Conservation (phyloP, 1,140 invertebrate genomes). For the Cepaea nemoralis region DNA sequence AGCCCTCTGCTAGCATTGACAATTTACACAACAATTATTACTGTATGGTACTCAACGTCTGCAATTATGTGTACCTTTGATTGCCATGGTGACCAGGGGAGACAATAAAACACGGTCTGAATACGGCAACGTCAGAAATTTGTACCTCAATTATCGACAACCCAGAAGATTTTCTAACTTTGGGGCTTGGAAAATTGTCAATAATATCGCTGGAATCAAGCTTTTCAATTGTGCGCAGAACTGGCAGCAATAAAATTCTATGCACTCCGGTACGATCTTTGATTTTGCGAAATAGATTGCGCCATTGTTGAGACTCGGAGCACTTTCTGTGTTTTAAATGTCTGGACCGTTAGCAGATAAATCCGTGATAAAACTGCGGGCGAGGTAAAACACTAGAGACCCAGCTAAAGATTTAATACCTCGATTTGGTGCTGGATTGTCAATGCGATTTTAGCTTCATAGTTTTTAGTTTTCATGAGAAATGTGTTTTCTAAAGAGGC, state of each 20-base stretch:
- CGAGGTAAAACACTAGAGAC: background rate
- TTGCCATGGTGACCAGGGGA: conserved; percentile 4
- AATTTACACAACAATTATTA: background rate
- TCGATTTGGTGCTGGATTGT: background rate
- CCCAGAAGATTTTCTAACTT: conserved; percentile 4
- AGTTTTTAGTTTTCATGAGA: too few relatives aligned
- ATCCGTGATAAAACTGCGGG: background rate
- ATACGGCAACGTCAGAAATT: conserved; percentile 14
- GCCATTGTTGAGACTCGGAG: background rate
- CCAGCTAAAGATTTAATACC: background rate
- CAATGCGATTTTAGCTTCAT: background rate
- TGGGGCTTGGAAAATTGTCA: background rate
- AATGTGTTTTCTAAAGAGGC: too few relatives aligned
- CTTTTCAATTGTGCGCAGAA: conserved; percentile 4
- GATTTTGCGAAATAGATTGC: background rate
- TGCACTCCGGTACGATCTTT: background rate
- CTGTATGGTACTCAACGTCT: background rate
- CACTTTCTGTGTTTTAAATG: conserved; percentile 1
- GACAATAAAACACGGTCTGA: conserved; percentile 17
- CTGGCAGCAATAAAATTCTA: conserved; percentile 16
- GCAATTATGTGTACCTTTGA: conserved; percentile 16
- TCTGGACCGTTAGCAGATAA: background rate
- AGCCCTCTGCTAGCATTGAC: background rate
- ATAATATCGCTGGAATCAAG: conserved; percentile 14
- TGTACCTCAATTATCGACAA: conserved; percentile 24